phyloP scores from a whole-genome alignment of 2,797 vertebrate genomes.

The Gadopsis marmoratus region DNA sequence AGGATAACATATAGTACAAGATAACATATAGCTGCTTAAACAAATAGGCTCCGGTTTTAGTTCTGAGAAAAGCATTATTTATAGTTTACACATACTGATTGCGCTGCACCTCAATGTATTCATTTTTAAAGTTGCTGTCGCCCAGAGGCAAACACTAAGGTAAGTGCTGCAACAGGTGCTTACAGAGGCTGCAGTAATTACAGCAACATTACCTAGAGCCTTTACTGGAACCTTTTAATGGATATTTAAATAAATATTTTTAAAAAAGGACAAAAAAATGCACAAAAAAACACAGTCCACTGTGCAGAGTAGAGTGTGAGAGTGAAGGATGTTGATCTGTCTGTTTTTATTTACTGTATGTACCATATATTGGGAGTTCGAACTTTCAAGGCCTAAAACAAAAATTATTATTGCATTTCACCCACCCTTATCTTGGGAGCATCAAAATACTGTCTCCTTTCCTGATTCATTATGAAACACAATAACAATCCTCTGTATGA shows the following conservation, averaged over 20 bases:
- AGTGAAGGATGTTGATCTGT: constrained; percentile 19
- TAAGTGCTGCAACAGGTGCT: constrained; percentile 46
- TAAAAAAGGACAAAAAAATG: neutral
- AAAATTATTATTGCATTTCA: neutral
- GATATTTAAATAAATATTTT: neutral
- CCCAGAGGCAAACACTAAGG: constrained; percentile 47
- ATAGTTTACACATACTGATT: constrained; percentile 47
- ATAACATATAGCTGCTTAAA: constrained; percentile 11
- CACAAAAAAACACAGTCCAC: neutral
- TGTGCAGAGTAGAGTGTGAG: neutral
- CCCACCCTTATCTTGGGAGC: neutral
- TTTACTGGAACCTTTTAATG: constrained; percentile 18
- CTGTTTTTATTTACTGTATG: neutral
- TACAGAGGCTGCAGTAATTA: constrained; percentile 46
- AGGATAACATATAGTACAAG: neutral
- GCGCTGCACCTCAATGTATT: constrained; percentile 41
- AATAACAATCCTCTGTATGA: neutral
- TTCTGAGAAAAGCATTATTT: constrained; percentile 32
- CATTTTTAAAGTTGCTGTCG: constrained; percentile 57
- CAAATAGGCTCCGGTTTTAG: constrained; percentile 6
- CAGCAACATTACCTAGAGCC: constrained; percentile 28
- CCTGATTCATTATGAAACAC: constrained; percentile 3
- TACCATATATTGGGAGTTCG: neutral
- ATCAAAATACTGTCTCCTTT: neutral
- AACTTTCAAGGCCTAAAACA: constrained; percentile 23